Conservation (phyloP, 2,888 invertebrate genomes). For the Mechanitis mazaeus region DNA sequence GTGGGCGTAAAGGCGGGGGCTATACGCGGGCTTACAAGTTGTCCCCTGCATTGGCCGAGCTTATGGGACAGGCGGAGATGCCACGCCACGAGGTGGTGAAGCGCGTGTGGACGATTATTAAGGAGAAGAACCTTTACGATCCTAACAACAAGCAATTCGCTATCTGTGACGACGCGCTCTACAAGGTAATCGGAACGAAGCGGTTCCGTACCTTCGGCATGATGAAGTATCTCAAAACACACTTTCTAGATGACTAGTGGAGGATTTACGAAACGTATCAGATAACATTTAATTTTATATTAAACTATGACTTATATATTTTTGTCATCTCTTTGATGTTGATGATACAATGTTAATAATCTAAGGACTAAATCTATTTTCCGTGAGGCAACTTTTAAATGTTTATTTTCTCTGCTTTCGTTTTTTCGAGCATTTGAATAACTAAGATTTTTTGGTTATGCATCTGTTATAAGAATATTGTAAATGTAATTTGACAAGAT, state of each 20-base stretch:
- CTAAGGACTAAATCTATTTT: neutral
- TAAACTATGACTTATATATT: no score
- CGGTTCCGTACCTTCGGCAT: conserved; percentile 96
- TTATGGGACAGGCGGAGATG: conserved; percentile 89
- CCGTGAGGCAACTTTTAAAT: neutral
- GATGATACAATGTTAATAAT: neutral
- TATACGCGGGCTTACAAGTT: conserved; percentile 91
- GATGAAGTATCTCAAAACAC: conserved; percentile 96
- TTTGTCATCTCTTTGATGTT: no score
- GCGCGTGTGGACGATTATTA: conserved; percentile 92
- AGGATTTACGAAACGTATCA: conserved; percentile 24
- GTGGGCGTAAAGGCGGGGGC: conserved; percentile 81
- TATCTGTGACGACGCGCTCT: conserved; percentile 92
- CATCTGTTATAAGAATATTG: conserved; percentile 9
- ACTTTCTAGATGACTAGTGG: conserved; percentile 81
- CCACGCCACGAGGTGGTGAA: conserved; percentile 93
- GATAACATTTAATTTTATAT: no score
- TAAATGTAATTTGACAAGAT: conserved; percentile 5
- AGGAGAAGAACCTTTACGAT: conserved; percentile 91
- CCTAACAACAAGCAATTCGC: conserved; percentile 97
- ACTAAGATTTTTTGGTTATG: conserved; percentile 5
- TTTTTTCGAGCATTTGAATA: conserved; percentile 1
- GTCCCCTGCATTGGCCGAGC: conserved; percentile 88
- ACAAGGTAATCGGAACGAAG: conserved; percentile 93
- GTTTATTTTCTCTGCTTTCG: neutral